These are phyloP conservation scores for Penaeus chinensis DNA, from an alignment of 1,140 invertebrate species.

Conservation along the genomic window DNA sequence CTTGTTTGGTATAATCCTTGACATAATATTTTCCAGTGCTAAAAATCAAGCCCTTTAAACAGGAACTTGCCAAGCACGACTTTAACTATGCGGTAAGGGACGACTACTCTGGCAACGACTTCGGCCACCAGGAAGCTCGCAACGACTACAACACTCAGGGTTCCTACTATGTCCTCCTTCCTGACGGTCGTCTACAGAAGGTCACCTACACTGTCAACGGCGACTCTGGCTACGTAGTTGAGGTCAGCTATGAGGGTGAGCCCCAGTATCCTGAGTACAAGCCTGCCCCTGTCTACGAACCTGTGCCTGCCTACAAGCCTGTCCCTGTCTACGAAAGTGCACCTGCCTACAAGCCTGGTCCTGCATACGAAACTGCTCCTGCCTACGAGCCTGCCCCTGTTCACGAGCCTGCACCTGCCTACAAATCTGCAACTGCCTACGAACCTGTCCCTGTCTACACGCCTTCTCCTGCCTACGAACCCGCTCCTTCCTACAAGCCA, in stretches of 20 bases:
- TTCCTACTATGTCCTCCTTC: constrained; percentile 57
- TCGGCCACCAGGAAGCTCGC: constrained; percentile 28
- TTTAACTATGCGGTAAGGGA: constrained; percentile 1
- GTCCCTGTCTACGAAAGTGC: not conserved
- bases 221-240: constrained; percentile 29
- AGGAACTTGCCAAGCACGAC: not conserved
- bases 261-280: constrained; percentile 15
- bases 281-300: not conserved
- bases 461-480: too few species aligned
- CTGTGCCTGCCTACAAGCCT: not conserved
- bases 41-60: too few species aligned
- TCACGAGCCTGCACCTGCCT: too few species aligned
- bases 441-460: too few species aligned
- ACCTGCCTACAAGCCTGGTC: too few species aligned
- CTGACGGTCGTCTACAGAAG: constrained; percentile 56
- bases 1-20: too few species aligned
- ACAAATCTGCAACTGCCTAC: too few species aligned
- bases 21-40: too few species aligned
- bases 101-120: constrained; percentile 16
- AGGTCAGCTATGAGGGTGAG: constrained; percentile 39
- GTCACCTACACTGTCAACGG: constrained; percentile 21
- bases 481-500: too few species aligned
- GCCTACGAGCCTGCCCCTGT: too few species aligned
- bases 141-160: constrained; percentile 38
- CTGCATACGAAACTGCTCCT: too few species aligned